Evolutionary conservation across 2,888 invertebrate species (phyloP).

Genomic region (Tuberolachnus salignus): DNA sequence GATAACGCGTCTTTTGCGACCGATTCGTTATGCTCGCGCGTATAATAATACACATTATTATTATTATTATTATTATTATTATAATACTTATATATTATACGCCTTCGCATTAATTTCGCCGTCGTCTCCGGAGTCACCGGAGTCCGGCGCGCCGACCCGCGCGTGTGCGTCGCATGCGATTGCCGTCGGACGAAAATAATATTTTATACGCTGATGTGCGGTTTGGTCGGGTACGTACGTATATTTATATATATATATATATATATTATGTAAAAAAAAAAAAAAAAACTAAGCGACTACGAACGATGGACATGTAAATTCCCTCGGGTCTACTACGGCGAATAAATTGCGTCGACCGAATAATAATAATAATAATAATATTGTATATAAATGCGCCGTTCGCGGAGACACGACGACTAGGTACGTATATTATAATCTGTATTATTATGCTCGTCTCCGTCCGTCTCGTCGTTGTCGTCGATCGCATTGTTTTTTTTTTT

Average conservation of each 20-base stretch:
- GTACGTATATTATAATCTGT: too few relatives aligned
- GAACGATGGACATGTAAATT: conserved; percentile 41
- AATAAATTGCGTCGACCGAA: conserved; percentile 37
- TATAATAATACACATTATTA: too few relatives aligned
- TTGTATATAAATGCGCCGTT: not conserved
- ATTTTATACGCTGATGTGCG: not conserved
- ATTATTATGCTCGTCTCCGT: too few relatives aligned
- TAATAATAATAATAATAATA: conserved; percentile 30
- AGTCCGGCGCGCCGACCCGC: too few relatives aligned
- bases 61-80: too few relatives aligned
- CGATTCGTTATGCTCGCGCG: too few relatives aligned
- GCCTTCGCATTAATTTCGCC: conserved; percentile 14
- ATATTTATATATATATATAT: not conserved
- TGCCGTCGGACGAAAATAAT: conserved; percentile 14
- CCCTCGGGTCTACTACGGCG: conserved; percentile 15
- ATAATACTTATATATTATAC: too few relatives aligned
- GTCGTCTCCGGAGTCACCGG: not conserved
- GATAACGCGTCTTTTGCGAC: too few relatives aligned
- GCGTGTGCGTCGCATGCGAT: not conserved
- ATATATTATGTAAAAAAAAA: conserved; percentile 26
- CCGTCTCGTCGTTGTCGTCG: not conserved
- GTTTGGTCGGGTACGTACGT: not conserved
- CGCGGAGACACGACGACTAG: conserved; percentile 2
- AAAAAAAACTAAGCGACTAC: too few relatives aligned
- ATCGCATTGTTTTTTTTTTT: conserved; percentile 21